Evolutionary conservation across 2,888 invertebrate species (phyloP), one percentile per base, ranked within the genome.

Genomic region (Clitarchus hookeri): DNA sequence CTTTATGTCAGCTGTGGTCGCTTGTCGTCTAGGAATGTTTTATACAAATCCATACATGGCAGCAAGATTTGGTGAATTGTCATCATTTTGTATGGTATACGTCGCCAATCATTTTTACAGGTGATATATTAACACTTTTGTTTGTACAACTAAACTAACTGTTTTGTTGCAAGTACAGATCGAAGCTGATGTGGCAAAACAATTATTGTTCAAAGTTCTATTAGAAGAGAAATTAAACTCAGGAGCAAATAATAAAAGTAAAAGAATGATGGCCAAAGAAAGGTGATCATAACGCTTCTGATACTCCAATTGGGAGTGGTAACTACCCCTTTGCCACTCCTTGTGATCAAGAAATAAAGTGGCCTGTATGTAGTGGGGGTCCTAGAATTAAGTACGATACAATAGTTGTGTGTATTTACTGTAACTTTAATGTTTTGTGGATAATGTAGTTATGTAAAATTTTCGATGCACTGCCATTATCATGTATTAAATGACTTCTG

Each of bases 391-490:
- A 19, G 13, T 65, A 65, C 48, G 48, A 48, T 48, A 48, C 0
- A 11, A 23, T 65, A 65, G 65, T n/a, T 9, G 11, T 65, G 23
- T 65, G 65, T 65, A 23, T 65, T 65, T 23, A 23, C 65, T 23
- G 65, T 65, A 23, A 65, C 16, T 16, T 65, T 65, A 65, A 65
- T 65, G 65, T 19, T 65, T 65, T 65, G 65, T 65, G 65, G 0
- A n/a, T 65, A 65, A 9, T 23, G 16, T n/a, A 65, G 48, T 48
- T 16, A 23, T n/a, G 65, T 65, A 65, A 65, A 16, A 65, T 65
- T 65, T 65, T 65, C 65, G 16, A 65, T 65, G 65, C 65, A 65
- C 65, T 65, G 65, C 65, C 65, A 65, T 65, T n/a, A 65, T 65
- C 48, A 48, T 48, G 48, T 48, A 48, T 48, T 16, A 48, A 48